Conservation (phyloP, 2,797 vertebrate species). For the Antrozous pallidus region DNA sequence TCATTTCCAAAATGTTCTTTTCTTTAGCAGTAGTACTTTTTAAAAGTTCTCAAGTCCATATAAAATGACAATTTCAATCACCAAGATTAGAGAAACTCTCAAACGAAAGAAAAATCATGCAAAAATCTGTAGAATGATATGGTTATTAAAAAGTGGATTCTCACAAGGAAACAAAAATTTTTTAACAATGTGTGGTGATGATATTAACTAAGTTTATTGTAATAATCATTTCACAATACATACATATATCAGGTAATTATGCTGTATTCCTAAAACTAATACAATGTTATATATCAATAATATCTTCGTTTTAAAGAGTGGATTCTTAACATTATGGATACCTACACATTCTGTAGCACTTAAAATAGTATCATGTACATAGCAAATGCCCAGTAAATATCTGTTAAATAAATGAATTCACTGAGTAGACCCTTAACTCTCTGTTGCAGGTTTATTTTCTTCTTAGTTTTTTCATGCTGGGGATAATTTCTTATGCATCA, state of each 20-base stretch:
- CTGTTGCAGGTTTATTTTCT: not conserved
- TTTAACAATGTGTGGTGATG: not conserved
- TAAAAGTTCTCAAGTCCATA: constrained; percentile 27
- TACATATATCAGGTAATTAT: not conserved
- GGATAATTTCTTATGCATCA: not conserved
- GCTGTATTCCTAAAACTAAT: not conserved
- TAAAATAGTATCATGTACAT: not conserved
- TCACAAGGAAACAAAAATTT: not conserved
- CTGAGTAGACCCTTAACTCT: not conserved
- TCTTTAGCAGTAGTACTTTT: constrained; percentile 57
- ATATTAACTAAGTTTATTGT: not conserved
- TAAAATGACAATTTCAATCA: constrained; percentile 49
- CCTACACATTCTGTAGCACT: not conserved
- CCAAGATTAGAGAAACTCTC: constrained; percentile 43
- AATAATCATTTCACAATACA: not conserved
- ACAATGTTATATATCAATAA: not conserved
- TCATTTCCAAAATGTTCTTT: constrained; percentile 47
- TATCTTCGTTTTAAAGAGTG: not conserved
- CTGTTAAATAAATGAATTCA: not conserved
- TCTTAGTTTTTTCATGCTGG: not conserved
- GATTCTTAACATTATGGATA: constrained; percentile 35
- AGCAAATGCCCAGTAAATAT: not conserved
- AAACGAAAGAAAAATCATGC: constrained; percentile 38
- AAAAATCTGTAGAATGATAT: constrained; percentile 19
- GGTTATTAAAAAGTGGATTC: constrained; percentile 34